These are phyloP conservation scores for Idris sp. DNA, from an alignment of 1,140 invertebrate genomes.

Conservation along the genomic window DNA sequence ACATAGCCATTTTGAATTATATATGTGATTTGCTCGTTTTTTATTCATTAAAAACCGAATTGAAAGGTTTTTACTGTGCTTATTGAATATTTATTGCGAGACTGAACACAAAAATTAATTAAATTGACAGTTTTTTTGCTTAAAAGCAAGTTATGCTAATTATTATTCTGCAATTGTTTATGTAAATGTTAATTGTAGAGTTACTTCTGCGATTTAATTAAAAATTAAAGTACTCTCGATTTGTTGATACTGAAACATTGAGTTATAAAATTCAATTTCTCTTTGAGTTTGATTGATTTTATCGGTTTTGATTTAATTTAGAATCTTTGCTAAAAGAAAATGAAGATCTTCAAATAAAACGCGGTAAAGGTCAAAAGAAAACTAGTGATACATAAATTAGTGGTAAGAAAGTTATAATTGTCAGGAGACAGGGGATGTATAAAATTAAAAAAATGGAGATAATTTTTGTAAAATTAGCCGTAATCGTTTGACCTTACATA, in stretches of 20 bases:
- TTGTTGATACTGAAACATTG: not conserved
- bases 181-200: constrained; percentile 41
- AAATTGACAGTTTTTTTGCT: not conserved
- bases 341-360: constrained; percentile 11
- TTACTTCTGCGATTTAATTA: constrained; percentile 22
- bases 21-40: too few relatives aligned
- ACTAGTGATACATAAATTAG: constrained; percentile 15
- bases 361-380: constrained; percentile 10
- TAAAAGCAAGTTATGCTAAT: constrained; percentile 6
- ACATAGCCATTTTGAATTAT: constrained; percentile 9
- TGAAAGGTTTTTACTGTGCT: too few relatives aligned
- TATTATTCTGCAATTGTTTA: constrained; percentile 37
- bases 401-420: constrained; percentile 23
- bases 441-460: constrained; percentile 8
- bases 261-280: not conserved
- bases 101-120: not conserved
- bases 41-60: too few relatives aligned
- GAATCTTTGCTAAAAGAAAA: not conserved
- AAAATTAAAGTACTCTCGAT: not conserved
- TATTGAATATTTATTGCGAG: too few relatives aligned
- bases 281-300: not conserved
- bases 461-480: constrained; percentile 2
- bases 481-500: too few relatives aligned
- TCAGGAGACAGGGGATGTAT: not conserved
- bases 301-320: constrained; percentile 3